Evolutionary conservation across 1,140 invertebrate species (phyloP), one percentile per base, ranked within the genome.

Genomic region (Aricia agestis): DNA sequence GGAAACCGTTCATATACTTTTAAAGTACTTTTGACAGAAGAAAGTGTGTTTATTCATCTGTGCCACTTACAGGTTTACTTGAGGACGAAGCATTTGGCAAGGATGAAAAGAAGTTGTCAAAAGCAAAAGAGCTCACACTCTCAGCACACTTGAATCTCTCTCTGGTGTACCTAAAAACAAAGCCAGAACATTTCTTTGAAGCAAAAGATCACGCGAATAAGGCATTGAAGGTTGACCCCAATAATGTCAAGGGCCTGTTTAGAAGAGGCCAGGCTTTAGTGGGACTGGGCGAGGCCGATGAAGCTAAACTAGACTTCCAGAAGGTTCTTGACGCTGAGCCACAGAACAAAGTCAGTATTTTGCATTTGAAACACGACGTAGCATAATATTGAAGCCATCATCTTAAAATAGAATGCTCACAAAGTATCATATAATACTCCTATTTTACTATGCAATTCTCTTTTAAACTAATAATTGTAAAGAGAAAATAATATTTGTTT

Each of bases 211-310:
- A 94, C 52, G 92, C 93, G 72, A 93, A 94, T 17, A 94, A 95
- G 78, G 97, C 95, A 6, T 84, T 99, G 1, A 93, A 95, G 66
- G 76, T 97, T 6, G 96, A 98, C 82, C 84, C 93, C 0, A 93
- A 94, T 9, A 99, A 97, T 92, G 95, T 97, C 5, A 99, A 99
- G 89, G 98, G 95, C 0, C 89, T 97, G 0, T 99, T 98, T 82
- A 94, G 98, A 79, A 92, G 97, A 76, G 98, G 97, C 0, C 95
- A 96, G 92, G 97, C 98, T 1, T 92, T 95, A 72, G 81, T 98
- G 45, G 94, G 92, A 0, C 82, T 97, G 5, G 95, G 95, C 59
- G 97, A 99, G 66, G 95, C 95, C 3, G 94, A 98, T 68, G 82
- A 93, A 45, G 98, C 98, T 0, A 92, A 95, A 11, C 85, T 93